Conservation (phyloP, 2,888 invertebrate genomes). For the Chalcosyrphus nemorum region DNA sequence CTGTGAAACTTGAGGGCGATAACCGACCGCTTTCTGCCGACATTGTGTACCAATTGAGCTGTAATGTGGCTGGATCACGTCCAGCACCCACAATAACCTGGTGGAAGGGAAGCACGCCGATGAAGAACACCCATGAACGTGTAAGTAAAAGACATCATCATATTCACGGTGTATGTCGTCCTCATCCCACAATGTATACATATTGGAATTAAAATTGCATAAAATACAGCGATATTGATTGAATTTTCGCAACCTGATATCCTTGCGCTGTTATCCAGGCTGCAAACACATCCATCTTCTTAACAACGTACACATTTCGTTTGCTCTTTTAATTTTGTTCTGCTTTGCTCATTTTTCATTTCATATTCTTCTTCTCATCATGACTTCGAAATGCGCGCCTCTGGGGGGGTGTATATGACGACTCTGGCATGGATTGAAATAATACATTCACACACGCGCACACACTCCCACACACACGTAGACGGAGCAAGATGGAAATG, state of each 20-base stretch:
- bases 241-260: slow-evolving; percentile 46
- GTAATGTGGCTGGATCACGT: slow-evolving; percentile 88
- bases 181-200: neutral
- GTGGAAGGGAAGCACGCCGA: slow-evolving; percentile 88
- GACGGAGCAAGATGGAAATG: slow-evolving; percentile 86
- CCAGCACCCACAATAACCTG: slow-evolving; percentile 90
- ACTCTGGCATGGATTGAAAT: slow-evolving; percentile 23
- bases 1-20: slow-evolving; percentile 87
- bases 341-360: slow-evolving; percentile 66
- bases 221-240: slow-evolving; percentile 54
- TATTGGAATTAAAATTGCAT: slow-evolving; percentile 59
- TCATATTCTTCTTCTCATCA: slow-evolving; percentile 42
- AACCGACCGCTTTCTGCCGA: slow-evolving; percentile 89
- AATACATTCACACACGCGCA: neutral
- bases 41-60: slow-evolving; percentile 87
- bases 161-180: no score
- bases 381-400: slow-evolving; percentile 44
- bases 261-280: slow-evolving; percentile 6
- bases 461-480: slow-evolving; percentile 51
- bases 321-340: slow-evolving; percentile 60
- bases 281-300: slow-evolving; percentile 49
- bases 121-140: slow-evolving; percentile 86
- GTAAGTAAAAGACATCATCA: slow-evolving; percentile 83
- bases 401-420: slow-evolving; percentile 40
- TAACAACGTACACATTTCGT: slow-evolving; percentile 32